These are phyloP conservation scores for Azorinus chamasolen DNA, from an alignment of 2,888 invertebrate species.

Conservation along the genomic window DNA sequence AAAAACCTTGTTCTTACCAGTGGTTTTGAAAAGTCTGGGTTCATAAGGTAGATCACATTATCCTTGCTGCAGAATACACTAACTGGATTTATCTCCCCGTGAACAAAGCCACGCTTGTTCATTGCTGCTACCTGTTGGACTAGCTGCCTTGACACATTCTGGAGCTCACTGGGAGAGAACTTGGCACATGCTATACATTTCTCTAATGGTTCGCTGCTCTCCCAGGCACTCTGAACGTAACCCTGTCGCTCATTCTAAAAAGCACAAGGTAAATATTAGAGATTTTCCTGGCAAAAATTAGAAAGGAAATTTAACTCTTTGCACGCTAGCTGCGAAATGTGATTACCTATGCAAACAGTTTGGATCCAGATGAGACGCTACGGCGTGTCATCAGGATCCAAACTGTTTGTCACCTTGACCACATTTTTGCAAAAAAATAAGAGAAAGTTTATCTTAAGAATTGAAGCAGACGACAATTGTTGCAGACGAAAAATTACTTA, in stretches of 20 bases:
- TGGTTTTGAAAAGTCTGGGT: conserved; percentile 77
- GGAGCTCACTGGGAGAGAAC: conserved; percentile 15
- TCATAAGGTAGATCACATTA: conserved; percentile 64
- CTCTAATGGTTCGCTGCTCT: conserved; percentile 64
- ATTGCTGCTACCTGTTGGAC: conserved; percentile 64
- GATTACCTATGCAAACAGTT: too few relatives aligned
- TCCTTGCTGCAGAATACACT: conserved; percentile 70
- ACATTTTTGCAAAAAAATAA: too few relatives aligned
- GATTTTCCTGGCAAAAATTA: too few relatives aligned
- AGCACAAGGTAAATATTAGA: too few relatives aligned
- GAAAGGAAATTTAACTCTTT: too few relatives aligned
- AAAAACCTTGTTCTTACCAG: conserved; percentile 71
- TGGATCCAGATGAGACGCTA: too few relatives aligned
- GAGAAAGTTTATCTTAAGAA: too few relatives aligned
- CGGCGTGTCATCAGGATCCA: too few relatives aligned
- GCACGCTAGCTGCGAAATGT: too few relatives aligned
- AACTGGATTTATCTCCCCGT: conserved; percentile 77
- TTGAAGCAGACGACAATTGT: too few relatives aligned
- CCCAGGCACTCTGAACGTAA: conserved; percentile 68
- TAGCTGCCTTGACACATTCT: conserved; percentile 38
- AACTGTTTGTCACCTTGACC: too few relatives aligned
- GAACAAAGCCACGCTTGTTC: conserved; percentile 72
- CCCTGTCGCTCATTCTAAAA: conserved; percentile 75
- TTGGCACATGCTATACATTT: conserved; percentile 52
- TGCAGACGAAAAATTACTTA: too few relatives aligned